A percentile compares a stretch with the other conserved stretches of the same genome.
phyloP scores from a whole-genome alignment of 92 coral and sea anemone species.

The Parazoanthus darwini region DNA sequence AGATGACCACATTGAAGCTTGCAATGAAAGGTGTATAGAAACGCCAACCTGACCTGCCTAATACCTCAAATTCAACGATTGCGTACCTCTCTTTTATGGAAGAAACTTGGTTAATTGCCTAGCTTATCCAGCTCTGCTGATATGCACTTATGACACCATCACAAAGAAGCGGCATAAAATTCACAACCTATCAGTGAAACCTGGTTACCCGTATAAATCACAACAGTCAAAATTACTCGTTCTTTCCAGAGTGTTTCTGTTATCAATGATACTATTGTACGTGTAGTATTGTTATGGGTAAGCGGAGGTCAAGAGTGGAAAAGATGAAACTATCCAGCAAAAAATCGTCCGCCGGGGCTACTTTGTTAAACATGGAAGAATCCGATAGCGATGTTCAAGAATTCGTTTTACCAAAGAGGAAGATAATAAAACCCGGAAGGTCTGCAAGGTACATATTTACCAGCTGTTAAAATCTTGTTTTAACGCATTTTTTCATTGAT shows the following conservation, averaged over 20 bases:
- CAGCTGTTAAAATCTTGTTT: not conserved
- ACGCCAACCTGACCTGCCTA: too few relatives aligned
- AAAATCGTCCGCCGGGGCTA: constrained; percentile 69
- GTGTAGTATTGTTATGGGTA: constrained; percentile 51
- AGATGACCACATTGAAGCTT: too few relatives aligned
- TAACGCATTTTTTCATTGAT: not conserved
- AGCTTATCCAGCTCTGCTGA: too few relatives aligned
- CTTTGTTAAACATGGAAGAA: constrained; percentile 75
- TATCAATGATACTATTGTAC: constrained; percentile 10
- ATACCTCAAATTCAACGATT: too few relatives aligned
- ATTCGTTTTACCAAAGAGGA: constrained; percentile 80
- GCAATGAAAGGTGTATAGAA: too few relatives aligned
- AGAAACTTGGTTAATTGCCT: too few relatives aligned
- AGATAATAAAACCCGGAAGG: constrained; percentile 83
- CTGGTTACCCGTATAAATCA: too few relatives aligned
- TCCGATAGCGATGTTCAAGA: constrained; percentile 84
- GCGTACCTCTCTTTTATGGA: too few relatives aligned
- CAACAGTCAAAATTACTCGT: not conserved
- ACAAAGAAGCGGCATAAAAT: too few relatives aligned
- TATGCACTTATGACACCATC: too few relatives aligned
- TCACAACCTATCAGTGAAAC: too few relatives aligned
- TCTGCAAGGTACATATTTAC: constrained; percentile 64
- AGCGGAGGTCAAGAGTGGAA: constrained; percentile 59
- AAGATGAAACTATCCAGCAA: constrained; percentile 79
- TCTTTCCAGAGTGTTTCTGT: not conserved